A percentile compares a stretch with the other conserved stretches of the same genome.
Conservation (phyloP, 2,888 invertebrate species). For the Marasmarcha lunaedactyla region DNA sequence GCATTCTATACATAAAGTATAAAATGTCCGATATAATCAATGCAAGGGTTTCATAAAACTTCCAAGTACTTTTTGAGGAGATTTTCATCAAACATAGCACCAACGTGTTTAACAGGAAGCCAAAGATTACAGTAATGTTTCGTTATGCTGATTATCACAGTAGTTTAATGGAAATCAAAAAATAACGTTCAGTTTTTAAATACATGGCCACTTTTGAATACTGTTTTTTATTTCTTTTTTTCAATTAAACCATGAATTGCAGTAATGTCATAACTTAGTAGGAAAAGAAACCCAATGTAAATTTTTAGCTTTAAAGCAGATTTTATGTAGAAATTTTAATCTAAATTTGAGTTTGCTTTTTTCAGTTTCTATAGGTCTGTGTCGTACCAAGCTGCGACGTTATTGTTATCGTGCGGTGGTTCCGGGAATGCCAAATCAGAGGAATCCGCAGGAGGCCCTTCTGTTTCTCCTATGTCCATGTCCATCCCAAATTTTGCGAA, state of each 20-base stretch:
- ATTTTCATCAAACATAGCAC: conserved; percentile 12
- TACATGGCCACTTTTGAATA: neutral
- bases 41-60: conserved; percentile 29
- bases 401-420: conserved; percentile 91
- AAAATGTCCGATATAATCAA: conserved; percentile 47
- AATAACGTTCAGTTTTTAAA: neutral
- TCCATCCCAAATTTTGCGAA: conserved; percentile 79
- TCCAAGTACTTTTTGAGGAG: neutral
- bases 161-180: too few species aligned
- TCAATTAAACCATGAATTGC: too few species aligned
- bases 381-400: conserved; percentile 97
- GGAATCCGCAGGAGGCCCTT: conserved; percentile 81
- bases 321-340: too few species aligned
- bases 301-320: too few species aligned
- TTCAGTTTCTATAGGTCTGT: conserved; percentile 82
- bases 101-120: conserved; percentile 5
- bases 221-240: too few species aligned
- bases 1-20: conserved; percentile 44
- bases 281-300: too few species aligned
- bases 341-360: too few species aligned
- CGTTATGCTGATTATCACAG: too few species aligned
- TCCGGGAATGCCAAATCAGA: conserved; percentile 84
- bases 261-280: too few species aligned
- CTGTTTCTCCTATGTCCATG: conserved; percentile 90
- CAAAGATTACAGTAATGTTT: too few species aligned